These are phyloP conservation scores for Rhamnusium bicolor DNA, from an alignment of 2,888 invertebrate species.

Conservation along the genomic window DNA sequence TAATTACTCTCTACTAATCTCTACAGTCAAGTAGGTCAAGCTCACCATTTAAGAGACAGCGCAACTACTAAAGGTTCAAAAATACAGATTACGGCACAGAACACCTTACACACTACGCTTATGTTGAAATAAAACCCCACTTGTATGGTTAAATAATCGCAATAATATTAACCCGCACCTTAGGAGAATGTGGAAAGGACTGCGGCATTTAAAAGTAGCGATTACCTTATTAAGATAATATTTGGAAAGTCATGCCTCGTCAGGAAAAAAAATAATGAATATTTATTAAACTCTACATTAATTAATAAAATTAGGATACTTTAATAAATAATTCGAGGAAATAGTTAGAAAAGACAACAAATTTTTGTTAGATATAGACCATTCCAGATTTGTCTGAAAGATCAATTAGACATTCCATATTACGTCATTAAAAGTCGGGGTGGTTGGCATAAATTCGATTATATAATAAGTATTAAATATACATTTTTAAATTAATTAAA, in stretches of 20 bases:
- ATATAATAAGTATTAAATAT: too few relatives aligned
- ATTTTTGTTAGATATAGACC: too few relatives aligned
- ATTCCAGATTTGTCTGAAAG: too few relatives aligned
- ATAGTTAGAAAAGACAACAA: too few relatives aligned
- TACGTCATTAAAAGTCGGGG: too few relatives aligned
- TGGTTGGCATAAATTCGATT: too few relatives aligned
- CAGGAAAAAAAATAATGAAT: not conserved
- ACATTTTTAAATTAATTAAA: too few relatives aligned
- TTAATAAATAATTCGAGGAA: too few relatives aligned
- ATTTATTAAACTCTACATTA: not conserved
- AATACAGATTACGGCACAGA: too few relatives aligned
- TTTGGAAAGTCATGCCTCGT: slow-evolving; percentile 9
- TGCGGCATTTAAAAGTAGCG: not conserved
- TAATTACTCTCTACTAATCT: slow-evolving; percentile 30
- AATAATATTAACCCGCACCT: not conserved
- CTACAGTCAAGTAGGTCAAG: slow-evolving; percentile 15
- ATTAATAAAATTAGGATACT: too few relatives aligned
- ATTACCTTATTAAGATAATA: not conserved
- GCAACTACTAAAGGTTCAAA: not conserved
- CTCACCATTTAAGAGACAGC: not conserved
- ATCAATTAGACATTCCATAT: too few relatives aligned
- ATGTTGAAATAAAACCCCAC: not conserved
- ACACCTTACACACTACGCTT: not conserved
- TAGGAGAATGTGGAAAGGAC: not conserved
- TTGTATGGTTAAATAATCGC: not conserved